These are phyloP conservation scores for Netelia fuscicornis DNA, from an alignment of 2,888 invertebrate genomes.

Conservation along the genomic window DNA sequence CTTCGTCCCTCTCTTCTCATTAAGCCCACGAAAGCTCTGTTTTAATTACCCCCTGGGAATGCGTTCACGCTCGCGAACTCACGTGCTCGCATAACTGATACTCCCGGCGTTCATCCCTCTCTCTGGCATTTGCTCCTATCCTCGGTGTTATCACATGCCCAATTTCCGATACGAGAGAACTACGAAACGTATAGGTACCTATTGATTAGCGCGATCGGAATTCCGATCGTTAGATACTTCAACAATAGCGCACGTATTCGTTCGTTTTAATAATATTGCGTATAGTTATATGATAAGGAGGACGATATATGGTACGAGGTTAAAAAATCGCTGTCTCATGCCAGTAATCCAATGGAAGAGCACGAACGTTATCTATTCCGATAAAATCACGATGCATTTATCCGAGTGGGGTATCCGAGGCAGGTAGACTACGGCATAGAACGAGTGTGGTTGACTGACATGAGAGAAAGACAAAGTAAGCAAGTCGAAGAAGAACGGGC, in stretches of 20 bases:
- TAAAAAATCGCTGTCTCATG: no score
- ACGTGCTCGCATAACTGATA: constrained; percentile 52
- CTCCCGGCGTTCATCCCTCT: constrained; percentile 18
- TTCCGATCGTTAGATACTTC: constrained; percentile 30
- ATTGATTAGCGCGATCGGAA: constrained; percentile 58
- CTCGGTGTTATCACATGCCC: constrained; percentile 50
- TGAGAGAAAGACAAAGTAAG: constrained; percentile 3
- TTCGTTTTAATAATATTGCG: constrained; percentile 11
- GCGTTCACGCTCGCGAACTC: constrained; percentile 41
- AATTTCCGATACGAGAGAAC: constrained; percentile 47
- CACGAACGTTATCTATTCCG: no score
- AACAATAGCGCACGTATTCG: background rate
- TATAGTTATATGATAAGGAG: background rate
- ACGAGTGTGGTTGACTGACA: background rate
- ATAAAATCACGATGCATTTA: no score
- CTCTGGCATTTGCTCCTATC: background rate
- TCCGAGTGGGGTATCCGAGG: no score
- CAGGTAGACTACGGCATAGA: background rate
- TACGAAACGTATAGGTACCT: constrained; percentile 34
- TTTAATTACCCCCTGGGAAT: constrained; percentile 59
- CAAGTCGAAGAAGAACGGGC: background rate
- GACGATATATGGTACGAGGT: background rate
- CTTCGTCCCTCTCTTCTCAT: background rate
- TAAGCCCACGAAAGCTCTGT: constrained; percentile 8
- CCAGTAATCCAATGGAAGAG: no score